A percentile compares a stretch with the other conserved stretches of the same genome.
Evolutionary conservation across 2,888 invertebrate genomes (phyloP).

Genomic region (Nomada ferruginata): DNA sequence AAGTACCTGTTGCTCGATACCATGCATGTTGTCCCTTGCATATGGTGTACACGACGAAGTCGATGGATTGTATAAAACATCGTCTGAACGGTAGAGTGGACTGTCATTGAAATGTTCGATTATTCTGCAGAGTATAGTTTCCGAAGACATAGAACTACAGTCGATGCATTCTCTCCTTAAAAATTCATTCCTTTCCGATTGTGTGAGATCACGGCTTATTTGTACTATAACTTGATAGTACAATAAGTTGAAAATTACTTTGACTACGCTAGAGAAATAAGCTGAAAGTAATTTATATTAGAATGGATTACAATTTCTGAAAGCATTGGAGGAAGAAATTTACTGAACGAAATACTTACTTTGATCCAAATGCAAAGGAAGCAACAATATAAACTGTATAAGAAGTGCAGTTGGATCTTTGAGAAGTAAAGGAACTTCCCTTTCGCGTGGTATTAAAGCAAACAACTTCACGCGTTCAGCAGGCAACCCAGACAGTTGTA

Average conservation of each 20-base stretch:
- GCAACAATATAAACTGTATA: slow-evolving; percentile 93
- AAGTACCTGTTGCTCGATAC: slow-evolving; percentile 69
- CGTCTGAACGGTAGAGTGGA: slow-evolving; percentile 72
- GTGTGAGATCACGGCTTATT: slow-evolving; percentile 89
- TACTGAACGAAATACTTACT: slow-evolving; percentile 86
- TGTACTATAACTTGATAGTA: slow-evolving; percentile 95
- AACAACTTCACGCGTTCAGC: slow-evolving; percentile 73
- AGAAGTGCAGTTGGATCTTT: slow-evolving; percentile 94
- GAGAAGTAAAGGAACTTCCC: slow-evolving; percentile 93
- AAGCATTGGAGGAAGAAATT: neutral
- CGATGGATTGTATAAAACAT: slow-evolving; percentile 54
- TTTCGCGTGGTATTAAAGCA: slow-evolving; percentile 83
- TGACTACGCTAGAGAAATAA: slow-evolving; percentile 94
- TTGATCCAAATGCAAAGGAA: slow-evolving; percentile 94
- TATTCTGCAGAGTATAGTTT: slow-evolving; percentile 75
- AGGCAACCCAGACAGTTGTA: slow-evolving; percentile 85
- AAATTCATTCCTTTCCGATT: slow-evolving; percentile 86
- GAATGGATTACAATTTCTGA: neutral
- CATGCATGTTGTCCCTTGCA: slow-evolving; percentile 58
- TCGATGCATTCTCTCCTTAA: slow-evolving; percentile 75
- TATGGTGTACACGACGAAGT: slow-evolving; percentile 64
- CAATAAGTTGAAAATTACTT: slow-evolving; percentile 93
- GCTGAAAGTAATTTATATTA: slow-evolving; percentile 85
- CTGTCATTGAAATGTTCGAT: slow-evolving; percentile 76
- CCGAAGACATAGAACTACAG: slow-evolving; percentile 68